Percentiles rank a stretch among this genome's conserved stretches.
These are phyloP conservation scores for Mionectes olivaceus DNA, from an alignment of 2,797 vertebrate species.

Conservation along the genomic window DNA sequence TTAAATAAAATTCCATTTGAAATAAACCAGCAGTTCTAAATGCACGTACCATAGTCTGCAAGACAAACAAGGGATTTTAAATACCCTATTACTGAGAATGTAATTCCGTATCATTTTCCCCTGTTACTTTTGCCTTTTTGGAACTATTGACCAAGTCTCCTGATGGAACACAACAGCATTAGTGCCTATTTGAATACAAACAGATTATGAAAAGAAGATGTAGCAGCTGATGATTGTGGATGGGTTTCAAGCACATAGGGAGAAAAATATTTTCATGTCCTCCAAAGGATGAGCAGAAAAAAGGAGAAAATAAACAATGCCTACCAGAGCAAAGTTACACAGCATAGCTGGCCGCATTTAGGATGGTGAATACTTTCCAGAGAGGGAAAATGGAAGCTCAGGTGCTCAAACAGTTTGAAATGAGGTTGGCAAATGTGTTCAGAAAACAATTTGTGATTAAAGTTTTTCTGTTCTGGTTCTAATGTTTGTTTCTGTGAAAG, in stretches of 20 bases:
- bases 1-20: background rate
- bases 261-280: background rate
- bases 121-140: background rate
- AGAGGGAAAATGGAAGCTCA: constrained; percentile 26
- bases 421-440: constrained; percentile 27
- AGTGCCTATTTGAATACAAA: constrained; percentile 25
- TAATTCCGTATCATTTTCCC: background rate
- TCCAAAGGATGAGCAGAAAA: background rate
- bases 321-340: background rate
- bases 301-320: background rate
- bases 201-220: background rate
- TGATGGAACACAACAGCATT: background rate
- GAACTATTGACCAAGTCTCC: background rate
- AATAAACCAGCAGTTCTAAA: background rate
- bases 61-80: background rate
- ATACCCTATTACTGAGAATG: background rate
- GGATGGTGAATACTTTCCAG: background rate
- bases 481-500: background rate
- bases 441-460: constrained; percentile 21
- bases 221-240: background rate
- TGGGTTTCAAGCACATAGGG: background rate
- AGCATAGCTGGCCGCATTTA: background rate
- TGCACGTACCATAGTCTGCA: background rate
- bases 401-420: constrained; percentile 47
- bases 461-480: background rate